Evolutionary conservation across 2,888 invertebrate species (phyloP).

Genomic region (Drosophila subquinaria): DNA sequence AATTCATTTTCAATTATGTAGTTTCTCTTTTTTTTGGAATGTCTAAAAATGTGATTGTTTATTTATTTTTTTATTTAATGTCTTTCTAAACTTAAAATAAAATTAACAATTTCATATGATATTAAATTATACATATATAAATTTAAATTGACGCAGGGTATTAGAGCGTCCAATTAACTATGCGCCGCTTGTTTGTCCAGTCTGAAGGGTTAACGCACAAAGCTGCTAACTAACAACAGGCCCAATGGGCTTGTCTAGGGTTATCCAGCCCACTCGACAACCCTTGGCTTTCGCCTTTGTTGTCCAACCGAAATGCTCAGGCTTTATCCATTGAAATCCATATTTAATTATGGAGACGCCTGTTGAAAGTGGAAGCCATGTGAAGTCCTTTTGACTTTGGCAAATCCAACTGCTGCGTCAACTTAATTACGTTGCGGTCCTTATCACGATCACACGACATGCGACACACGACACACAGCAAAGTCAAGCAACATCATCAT

Average conservation of each 20-base stretch:
- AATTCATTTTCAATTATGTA: too few relatives aligned
- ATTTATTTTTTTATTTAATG: too few relatives aligned
- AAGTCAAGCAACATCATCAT: conserved; percentile 15
- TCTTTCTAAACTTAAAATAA: too few relatives aligned
- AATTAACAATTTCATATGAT: too few relatives aligned
- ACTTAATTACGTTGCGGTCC: conserved; percentile 74
- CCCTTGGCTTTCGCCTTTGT: neutral
- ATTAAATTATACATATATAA: too few relatives aligned
- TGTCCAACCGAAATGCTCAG: conserved; percentile 3
- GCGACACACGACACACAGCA: conserved; percentile 31
- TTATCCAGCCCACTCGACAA: neutral
- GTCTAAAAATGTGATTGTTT: too few relatives aligned
- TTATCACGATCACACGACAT: conserved; percentile 67
- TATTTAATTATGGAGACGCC: conserved; percentile 70
- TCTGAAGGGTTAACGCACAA: conserved; percentile 50
- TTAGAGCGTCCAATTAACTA: neutral
- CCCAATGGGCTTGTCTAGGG: conserved; percentile 30
- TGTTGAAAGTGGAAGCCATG: conserved; percentile 11
- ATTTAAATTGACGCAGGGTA: conserved; percentile 13
- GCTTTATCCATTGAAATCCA: conserved; percentile 54
- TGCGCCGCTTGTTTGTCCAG: conserved; percentile 2
- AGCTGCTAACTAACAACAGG: conserved; percentile 62
- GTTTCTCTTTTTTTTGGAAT: too few relatives aligned
- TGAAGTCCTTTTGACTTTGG: conserved; percentile 39
- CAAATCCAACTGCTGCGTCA: conserved; percentile 57